A percentile compares a stretch with the other conserved stretches of the same genome.
Evolutionary conservation across 1,140 invertebrate genomes (phyloP).

Genomic region (Lepidostoma basale): DNA sequence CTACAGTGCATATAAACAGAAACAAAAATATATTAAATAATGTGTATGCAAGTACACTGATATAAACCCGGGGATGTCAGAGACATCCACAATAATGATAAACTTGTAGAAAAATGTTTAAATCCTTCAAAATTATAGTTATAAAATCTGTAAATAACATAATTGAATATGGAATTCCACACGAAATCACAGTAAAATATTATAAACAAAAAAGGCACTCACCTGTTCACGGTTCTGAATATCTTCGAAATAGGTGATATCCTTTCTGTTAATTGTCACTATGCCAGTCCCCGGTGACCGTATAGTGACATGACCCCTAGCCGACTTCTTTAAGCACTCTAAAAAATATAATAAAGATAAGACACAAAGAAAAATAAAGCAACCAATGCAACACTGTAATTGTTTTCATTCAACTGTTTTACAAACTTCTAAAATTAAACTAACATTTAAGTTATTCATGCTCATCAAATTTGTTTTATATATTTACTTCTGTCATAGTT

Average conservation of each 20-base stretch:
- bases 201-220: constrained; percentile 51
- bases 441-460: not conserved
- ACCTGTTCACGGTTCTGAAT: constrained; percentile 78
- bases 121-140: not conserved
- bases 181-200: not conserved
- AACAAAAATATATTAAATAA: too few relatives aligned
- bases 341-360: constrained; percentile 18
- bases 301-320: constrained; percentile 70
- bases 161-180: not conserved
- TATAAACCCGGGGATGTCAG: too few relatives aligned
- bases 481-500: too few relatives aligned
- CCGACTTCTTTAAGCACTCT: constrained; percentile 77
- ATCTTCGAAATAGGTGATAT: constrained; percentile 76
- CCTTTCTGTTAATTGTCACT: constrained; percentile 80
- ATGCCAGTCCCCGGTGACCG: constrained; percentile 79
- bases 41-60: too few relatives aligned
- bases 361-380: not conserved
- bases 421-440: not conserved
- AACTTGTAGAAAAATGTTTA: not conserved
- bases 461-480: not conserved
- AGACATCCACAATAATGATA: not conserved
- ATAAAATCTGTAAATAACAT: not conserved
- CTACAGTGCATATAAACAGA: too few relatives aligned
- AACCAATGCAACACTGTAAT: constrained; percentile 2
- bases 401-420: constrained; percentile 28